These are phyloP conservation scores for Zele albiditarsus DNA, from an alignment of 2,888 invertebrate species.

Conservation along the genomic window DNA sequence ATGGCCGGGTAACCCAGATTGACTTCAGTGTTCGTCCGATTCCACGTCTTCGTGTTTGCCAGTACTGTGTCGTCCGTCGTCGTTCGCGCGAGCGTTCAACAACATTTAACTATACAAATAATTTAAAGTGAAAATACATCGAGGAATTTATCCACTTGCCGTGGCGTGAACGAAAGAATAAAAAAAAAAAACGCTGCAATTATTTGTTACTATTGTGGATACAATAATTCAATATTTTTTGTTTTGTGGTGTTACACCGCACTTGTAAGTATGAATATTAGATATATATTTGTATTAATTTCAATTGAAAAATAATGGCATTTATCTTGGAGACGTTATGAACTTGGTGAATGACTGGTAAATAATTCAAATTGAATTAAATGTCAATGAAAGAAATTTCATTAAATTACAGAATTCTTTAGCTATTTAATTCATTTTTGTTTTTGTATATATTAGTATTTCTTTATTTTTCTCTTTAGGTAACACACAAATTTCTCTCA, in stretches of 20 bases:
- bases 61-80: constrained; percentile 69
- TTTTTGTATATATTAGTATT: not conserved
- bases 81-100: constrained; percentile 52
- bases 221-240: not conserved
- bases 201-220: not conserved
- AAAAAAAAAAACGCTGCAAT: not conserved
- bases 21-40: constrained; percentile 65
- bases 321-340: not conserved
- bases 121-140: not conserved
- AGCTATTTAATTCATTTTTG: not conserved
- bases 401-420: not conserved
- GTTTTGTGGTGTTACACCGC: not conserved
- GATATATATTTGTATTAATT: too few relatives aligned
- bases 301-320: not conserved
- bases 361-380: not conserved
- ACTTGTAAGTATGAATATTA: not conserved
- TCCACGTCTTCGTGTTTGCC: constrained; percentile 61
- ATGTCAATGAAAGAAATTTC: not conserved
- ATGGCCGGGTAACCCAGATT: constrained; percentile 74
- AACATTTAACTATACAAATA: constrained; percentile 38
- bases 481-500: not conserved
- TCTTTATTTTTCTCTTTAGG: not conserved
- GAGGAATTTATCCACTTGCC: not conserved
- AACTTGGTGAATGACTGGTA: not conserved
- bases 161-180: not conserved